Evolutionary conservation across 2,888 invertebrate genomes (phyloP), one percentile per base, ranked within the genome.

Genomic region (Tridacna crocea): DNA sequence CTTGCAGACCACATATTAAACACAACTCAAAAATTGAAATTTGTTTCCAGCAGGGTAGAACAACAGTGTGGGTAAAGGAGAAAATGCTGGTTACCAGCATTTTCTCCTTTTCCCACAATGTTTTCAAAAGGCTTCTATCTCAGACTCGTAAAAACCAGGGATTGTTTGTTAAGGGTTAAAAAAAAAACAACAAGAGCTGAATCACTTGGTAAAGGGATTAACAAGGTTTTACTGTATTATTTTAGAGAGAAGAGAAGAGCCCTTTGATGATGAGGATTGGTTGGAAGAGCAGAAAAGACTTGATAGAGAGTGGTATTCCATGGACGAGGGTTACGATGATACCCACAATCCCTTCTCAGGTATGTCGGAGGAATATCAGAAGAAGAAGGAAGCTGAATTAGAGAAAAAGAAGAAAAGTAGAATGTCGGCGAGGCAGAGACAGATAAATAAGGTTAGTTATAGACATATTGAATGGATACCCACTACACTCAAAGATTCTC

Each of bases 281-380:
- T 96, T 83, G 10, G 91, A 90, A 11, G 94, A 93, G 79, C 93
- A 94, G 89, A 93, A 92, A 79, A 85, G 94, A 12, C 87, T 94
- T 68, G 99, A 99, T 94, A 95, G 99, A 77, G 99, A 99, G 91
- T 99, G 99, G 99, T 99, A 99, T 94, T 97, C 97, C 86, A 96
- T 99, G 95, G 99, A 98, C 89, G 98, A 99, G 95, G 94, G 94
- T 0, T 95, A 94, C 82, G 98, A 98, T 88, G 98, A 98, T 91
- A 94, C 95, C 70, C 96, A 97, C 83, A 98, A 98, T 94, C 99
- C 99, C 0, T 99, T 99, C 94, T 96, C 97, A 0, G 93, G 94
- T 82, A 96, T 97, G 0, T 97, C 97, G 86, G 97, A 98, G 13
- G 99, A 99, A 80, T 99, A 99, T 94, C 97, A 98, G 0, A 96